Conservation (phyloP, 2,113 vertebrate genomes). For the Campylomormyrus tamandua region DNA sequence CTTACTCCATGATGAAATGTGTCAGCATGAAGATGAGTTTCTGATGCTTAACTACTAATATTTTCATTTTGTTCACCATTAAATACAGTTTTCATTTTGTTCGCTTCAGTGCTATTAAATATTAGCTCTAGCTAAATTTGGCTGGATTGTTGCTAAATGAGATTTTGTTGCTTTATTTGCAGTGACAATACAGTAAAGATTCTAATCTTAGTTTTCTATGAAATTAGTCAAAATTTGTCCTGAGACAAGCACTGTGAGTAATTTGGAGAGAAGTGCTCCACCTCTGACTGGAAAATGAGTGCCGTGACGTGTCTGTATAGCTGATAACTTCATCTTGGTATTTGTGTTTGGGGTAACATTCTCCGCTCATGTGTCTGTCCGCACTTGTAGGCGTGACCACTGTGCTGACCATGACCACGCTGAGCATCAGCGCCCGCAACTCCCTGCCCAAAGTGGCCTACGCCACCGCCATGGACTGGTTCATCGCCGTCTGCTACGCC, state of each 20-base stretch:
- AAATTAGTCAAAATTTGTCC: background rate
- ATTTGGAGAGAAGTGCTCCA: background rate
- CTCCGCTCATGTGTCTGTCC: background rate
- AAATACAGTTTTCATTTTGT: background rate
- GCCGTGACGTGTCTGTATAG: background rate
- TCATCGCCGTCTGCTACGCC: slow-evolving; percentile 96
- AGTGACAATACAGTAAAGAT: background rate
- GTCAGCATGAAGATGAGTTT: background rate
- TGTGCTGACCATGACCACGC: slow-evolving; percentile 93
- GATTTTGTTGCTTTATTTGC: background rate
- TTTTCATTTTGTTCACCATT: background rate
- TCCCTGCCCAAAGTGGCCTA: slow-evolving; percentile 97
- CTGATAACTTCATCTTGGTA: too few relatives aligned
- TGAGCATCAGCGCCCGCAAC: slow-evolving; percentile 93
- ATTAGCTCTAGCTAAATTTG: background rate
- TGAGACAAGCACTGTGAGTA: background rate
- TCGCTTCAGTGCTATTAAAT: background rate
- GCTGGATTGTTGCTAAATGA: background rate
- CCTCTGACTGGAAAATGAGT: background rate
- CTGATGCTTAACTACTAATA: background rate
- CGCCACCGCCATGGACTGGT: slow-evolving; percentile 99
- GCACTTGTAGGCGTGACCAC: slow-evolving; percentile 81
- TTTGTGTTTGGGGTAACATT: background rate
- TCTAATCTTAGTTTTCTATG: background rate
- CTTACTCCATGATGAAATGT: background rate